Evolutionary conservation across 2,797 vertebrate species (phyloP).

Genomic region (Acipenser oxyrinchus): DNA sequence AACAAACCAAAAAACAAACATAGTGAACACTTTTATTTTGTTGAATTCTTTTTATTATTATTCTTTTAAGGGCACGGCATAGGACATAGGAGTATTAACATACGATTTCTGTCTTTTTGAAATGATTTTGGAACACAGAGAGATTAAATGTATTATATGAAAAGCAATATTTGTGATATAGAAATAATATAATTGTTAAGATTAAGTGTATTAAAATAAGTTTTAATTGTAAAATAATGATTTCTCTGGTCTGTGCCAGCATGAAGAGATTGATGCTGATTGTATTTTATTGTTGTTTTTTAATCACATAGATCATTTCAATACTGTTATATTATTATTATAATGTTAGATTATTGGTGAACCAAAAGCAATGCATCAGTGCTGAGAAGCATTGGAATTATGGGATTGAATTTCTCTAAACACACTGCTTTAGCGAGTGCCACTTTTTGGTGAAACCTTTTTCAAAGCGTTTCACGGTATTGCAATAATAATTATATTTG

Average conservation of each 20-base stretch:
- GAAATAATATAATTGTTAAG: conserved; percentile 22
- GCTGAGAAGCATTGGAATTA: neutral
- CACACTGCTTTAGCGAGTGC: neutral
- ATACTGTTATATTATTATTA: too few species aligned
- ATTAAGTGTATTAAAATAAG: conserved; percentile 33
- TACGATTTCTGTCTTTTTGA: conserved; percentile 41
- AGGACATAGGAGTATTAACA: conserved; percentile 52
- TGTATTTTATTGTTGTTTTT: conserved; percentile 28
- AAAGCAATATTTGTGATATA: conserved; percentile 33
- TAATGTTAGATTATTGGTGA: conserved; percentile 18
- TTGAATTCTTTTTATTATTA: conserved; percentile 30
- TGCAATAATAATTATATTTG: neutral
- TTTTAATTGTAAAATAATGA: conserved; percentile 31
- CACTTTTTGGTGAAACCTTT: conserved; percentile 34
- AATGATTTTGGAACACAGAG: conserved; percentile 29
- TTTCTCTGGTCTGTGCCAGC: conserved; percentile 22
- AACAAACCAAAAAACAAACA: conserved; percentile 15
- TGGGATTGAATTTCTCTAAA: neutral
- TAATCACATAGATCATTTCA: conserved; percentile 35
- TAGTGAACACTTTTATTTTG: conserved; percentile 9
- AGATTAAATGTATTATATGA: conserved; percentile 38
- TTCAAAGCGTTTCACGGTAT: neutral
- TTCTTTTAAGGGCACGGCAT: conserved; percentile 38
- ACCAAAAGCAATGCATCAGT: neutral
- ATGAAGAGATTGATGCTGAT: conserved; percentile 25